Conservation (phyloP, 2,797 vertebrate genomes). For the Hirundo rustica region DNA sequence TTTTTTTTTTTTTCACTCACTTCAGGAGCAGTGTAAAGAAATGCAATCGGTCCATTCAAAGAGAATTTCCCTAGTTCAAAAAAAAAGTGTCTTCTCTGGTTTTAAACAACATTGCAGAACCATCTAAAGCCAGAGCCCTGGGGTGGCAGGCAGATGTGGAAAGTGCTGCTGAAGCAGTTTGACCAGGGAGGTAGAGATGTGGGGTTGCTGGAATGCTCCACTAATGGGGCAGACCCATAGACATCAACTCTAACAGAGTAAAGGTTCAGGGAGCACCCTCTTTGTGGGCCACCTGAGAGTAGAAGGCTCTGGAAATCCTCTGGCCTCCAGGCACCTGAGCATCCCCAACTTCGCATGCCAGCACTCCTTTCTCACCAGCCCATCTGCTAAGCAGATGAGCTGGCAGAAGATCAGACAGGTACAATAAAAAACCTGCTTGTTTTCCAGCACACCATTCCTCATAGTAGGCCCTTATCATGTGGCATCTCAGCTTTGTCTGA, state of each 20-base stretch:
- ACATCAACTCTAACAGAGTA: accelerated
- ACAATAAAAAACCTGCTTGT: not conserved
- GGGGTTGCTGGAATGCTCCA: not conserved
- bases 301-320: not conserved
- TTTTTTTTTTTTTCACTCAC: not conserved
- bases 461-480: not conserved
- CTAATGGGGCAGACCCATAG: not conserved
- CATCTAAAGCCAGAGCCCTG: not conserved
- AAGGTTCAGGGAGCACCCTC: not conserved
- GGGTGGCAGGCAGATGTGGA: not conserved
- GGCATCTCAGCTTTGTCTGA: not conserved
- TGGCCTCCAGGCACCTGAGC: not conserved
- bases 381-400: not conserved
- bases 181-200: accelerated
- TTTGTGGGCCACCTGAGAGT: not conserved
- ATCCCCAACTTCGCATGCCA: not conserved
- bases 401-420: constrained; percentile 29
- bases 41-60: not conserved
- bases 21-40: not conserved
- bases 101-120: not conserved
- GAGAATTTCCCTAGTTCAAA: not conserved
- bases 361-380: not conserved
- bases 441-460: not conserved
- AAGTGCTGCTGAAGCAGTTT: not conserved
- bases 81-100: not conserved